These are phyloP conservation scores for Lepidurus arcticus DNA, from an alignment of 1,140 invertebrate species.

Conservation along the genomic window DNA sequence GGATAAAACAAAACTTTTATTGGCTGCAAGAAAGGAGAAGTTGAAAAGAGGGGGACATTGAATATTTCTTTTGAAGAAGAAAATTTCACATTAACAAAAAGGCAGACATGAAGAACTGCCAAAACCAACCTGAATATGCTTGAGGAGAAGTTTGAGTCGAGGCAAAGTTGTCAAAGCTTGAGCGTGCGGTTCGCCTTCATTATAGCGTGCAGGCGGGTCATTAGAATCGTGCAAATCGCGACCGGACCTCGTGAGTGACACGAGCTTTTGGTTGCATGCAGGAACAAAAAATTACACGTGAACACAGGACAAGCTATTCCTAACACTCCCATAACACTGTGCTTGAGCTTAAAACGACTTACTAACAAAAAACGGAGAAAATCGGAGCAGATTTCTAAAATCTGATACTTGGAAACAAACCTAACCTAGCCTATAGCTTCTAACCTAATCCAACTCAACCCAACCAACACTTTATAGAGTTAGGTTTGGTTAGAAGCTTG, in stretches of 20 bases:
- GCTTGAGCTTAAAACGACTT: no score
- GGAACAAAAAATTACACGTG: not conserved
- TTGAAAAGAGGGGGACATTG: not conserved
- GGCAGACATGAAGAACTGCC: not conserved
- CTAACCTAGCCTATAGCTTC: no score
- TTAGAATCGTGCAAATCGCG: conserved; percentile 1
- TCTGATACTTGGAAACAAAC: no score
- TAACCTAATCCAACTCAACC: no score
- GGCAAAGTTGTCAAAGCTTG: conserved; percentile 24
- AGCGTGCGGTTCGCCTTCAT: conserved; percentile 30
- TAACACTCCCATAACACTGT: no score
- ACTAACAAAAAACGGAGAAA: no score
- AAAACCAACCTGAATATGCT: conserved; percentile 30
- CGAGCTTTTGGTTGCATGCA: conserved; percentile 5
- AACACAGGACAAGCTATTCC: not conserved
- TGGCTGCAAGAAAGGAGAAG: not conserved
- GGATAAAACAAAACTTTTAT: not conserved
- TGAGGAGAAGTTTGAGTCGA: conserved; percentile 22
- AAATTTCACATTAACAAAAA: not conserved
- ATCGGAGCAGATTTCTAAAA: no score
- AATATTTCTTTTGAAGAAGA: not conserved
- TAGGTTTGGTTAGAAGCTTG: no score
- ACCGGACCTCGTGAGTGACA: not conserved
- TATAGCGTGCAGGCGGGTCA: conserved; percentile 23
- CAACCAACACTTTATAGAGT: no score